phyloP scores from a whole-genome alignment of 2,888 invertebrate species.

The Netelia virgata region DNA sequence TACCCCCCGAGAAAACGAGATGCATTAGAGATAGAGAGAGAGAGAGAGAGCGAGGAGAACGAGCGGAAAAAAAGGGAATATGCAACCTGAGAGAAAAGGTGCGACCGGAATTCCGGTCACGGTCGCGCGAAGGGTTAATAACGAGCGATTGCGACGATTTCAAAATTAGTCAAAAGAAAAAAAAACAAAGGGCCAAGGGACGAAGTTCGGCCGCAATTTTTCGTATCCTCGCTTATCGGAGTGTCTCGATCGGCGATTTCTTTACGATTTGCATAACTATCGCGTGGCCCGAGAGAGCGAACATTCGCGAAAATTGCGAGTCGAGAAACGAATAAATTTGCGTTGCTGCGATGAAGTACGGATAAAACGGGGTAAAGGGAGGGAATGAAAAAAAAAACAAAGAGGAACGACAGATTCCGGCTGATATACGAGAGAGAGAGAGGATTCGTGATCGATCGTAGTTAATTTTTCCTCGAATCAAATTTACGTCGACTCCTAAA shows the following conservation, averaged over 20 bases:
- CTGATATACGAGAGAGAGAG: too few species aligned
- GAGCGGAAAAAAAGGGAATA: slow-evolving; percentile 2
- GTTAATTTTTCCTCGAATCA: too few species aligned
- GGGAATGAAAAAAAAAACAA: too few species aligned
- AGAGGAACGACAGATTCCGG: too few species aligned
- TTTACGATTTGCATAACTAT: slow-evolving; percentile 39
- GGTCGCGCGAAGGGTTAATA: slow-evolving; percentile 7
- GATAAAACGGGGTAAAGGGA: too few species aligned
- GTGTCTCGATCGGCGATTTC: neutral
- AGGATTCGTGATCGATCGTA: too few species aligned
- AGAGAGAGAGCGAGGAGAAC: slow-evolving; percentile 17
- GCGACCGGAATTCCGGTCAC: slow-evolving; percentile 52
- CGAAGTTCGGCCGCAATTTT: slow-evolving; percentile 5
- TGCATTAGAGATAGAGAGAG: slow-evolving; percentile 4
- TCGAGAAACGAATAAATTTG: slow-evolving; percentile 40
- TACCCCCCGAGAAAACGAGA: neutral
- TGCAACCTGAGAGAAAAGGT: neutral
- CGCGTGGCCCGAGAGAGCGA: slow-evolving; percentile 22
- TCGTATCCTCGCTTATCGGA: slow-evolving; percentile 2
- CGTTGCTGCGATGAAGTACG: neutral
- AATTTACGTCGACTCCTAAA: too few species aligned
- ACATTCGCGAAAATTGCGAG: slow-evolving; percentile 46
- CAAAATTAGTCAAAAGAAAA: slow-evolving; percentile 12
- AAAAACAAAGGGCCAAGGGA: neutral
- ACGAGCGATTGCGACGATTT: slow-evolving; percentile 29